These are phyloP conservation scores for Ylistrum balloti DNA, from an alignment of 1,140 invertebrate genomes.

Conservation along the genomic window DNA sequence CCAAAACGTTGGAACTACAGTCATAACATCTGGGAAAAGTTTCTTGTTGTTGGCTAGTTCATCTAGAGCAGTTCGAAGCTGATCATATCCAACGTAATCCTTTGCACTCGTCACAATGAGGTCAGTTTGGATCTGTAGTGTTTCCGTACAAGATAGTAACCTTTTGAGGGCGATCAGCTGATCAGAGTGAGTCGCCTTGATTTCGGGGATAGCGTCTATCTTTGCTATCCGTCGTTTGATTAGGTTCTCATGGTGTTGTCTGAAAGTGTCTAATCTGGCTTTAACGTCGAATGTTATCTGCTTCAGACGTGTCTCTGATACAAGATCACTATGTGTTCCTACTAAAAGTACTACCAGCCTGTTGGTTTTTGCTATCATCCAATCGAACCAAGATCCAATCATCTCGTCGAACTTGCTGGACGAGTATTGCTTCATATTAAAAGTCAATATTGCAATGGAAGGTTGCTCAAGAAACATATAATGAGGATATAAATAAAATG, in stretches of 20 bases:
- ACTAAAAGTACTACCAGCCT: constrained; percentile 76
- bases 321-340: constrained; percentile 76
- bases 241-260: constrained; percentile 62
- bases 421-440: constrained; percentile 78
- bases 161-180: constrained; percentile 76
- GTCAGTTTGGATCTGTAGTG: constrained; percentile 72
- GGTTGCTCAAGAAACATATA: constrained; percentile 78
- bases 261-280: constrained; percentile 57
- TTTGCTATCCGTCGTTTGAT: constrained; percentile 73
- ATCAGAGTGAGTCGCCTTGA: constrained; percentile 78
- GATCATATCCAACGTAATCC: constrained; percentile 72
- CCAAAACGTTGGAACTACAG: constrained; percentile 79
- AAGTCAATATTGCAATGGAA: constrained; percentile 76
- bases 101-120: constrained; percentile 75
- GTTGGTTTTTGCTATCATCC: constrained; percentile 80
- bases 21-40: constrained; percentile 77
- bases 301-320: constrained; percentile 64
- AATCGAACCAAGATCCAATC: constrained; percentile 79
- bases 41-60: constrained; percentile 70
- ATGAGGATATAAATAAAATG: constrained; percentile 77
- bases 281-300: constrained; percentile 70
- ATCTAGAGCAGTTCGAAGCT: constrained; percentile 71
- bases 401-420: constrained; percentile 71
- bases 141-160: constrained; percentile 70
- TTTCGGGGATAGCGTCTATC: constrained; percentile 70